Evolutionary conservation across 2,113 vertebrate genomes (phyloP), one percentile per base, ranked within the genome.

Genomic region (Megaceryle maxima): DNA sequence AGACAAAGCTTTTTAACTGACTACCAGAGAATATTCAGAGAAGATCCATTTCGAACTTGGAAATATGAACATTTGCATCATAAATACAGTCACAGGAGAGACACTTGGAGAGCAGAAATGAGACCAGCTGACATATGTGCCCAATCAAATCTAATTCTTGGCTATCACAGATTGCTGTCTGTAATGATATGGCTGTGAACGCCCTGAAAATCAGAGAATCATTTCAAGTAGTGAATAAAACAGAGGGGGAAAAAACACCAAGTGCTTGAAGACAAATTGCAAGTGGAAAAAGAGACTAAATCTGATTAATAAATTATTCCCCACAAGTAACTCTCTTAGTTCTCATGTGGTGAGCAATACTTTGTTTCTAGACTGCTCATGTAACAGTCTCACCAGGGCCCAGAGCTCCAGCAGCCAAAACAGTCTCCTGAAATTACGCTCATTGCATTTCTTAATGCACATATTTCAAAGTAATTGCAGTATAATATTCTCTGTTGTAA

Each of bases 391-490:
- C 76, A 75, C 74, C n/a, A 73, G 77, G 83, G 44, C 39, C 43
- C 69, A 82, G 48, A 90, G 60, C 69, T 96, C 86, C 73, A 87
- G 74, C 66, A 87, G 69, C 74, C 91, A 76, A 91, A 93, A 50
- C n/a, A 75, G 63, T 55, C 67, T 83, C 33, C 77, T 88, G 55
- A 93, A 97, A 93, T 92, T 79, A 76, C 46, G 11, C 11, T 91
- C 48, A 33, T n/a, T 94, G 73, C 39, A 33, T 79, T 93, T 96
- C 69, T 92, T 84, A n/a, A 41, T 81, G 29, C 33, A 64, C 57
- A 35, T 44, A 73, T 96, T 93, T 97, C 90, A 66, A 84, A 92
- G 44, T 88, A 93, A 94, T 95, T 93, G 80, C 57, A 59, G 25
- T 75, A 82, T 91, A 84, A 94, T 94, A 84, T 55, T 90, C 50